A percentile compares a stretch with the other conserved stretches of the same genome.
Conservation (phyloP, 2,888 invertebrate species). For the Diaprepes abbreviatus region DNA sequence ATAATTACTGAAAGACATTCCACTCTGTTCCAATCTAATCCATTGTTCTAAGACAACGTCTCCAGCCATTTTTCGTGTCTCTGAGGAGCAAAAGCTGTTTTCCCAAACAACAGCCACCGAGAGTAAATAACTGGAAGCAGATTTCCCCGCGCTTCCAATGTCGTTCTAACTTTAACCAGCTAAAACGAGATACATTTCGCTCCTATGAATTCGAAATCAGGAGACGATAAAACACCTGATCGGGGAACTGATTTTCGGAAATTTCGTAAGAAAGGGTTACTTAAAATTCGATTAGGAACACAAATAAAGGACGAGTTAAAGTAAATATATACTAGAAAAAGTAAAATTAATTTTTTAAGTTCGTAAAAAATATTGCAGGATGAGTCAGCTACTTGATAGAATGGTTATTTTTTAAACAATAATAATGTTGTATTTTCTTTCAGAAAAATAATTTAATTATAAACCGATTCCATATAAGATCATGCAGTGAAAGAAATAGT, state of each 20-base stretch:
- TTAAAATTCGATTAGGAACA: too few species aligned
- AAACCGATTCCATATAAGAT: too few species aligned
- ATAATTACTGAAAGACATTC: background rate
- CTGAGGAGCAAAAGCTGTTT: constrained; percentile 14
- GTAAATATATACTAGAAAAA: too few species aligned
- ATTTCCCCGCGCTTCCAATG: constrained; percentile 54
- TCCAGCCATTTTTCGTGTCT: background rate
- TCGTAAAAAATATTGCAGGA: too few species aligned
- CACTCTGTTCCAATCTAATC: constrained; percentile 5
- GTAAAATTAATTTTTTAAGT: too few species aligned
- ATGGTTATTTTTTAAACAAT: too few species aligned
- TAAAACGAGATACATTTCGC: constrained; percentile 15
- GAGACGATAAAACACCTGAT: constrained; percentile 21
- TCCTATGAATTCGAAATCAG: constrained; percentile 12
- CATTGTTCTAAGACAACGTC: background rate
- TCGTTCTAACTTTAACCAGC: constrained; percentile 12
- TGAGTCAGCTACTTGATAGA: too few species aligned
- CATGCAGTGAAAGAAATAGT: too few species aligned
- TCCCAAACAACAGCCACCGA: constrained; percentile 46
- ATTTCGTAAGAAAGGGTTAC: background rate
- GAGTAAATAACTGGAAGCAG: constrained; percentile 56
- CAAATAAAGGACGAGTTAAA: too few species aligned
- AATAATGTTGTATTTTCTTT: too few species aligned
- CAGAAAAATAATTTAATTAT: too few species aligned
- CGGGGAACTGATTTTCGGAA: background rate